These are phyloP conservation scores for Lethocerus indicus DNA, from an alignment of 1,140 invertebrate genomes.

Conservation along the genomic window DNA sequence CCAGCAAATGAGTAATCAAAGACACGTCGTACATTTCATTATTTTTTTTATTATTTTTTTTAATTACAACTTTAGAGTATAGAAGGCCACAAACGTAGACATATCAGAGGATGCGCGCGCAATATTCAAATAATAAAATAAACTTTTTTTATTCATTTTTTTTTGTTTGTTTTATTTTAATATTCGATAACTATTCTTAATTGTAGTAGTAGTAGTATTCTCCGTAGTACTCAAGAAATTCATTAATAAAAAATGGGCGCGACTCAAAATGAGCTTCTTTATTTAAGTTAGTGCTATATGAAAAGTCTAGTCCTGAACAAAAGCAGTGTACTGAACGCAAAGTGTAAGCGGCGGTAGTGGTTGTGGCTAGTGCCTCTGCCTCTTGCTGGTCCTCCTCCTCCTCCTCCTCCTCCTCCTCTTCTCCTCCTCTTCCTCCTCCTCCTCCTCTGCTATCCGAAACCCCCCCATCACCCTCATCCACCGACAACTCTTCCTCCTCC, in stretches of 20 bases:
- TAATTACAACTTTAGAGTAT: slow-evolving; percentile 5
- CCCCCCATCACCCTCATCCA: not conserved
- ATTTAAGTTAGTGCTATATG: slow-evolving; percentile 12
- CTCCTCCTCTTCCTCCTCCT: not conserved
- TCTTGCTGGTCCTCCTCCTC: not conserved
- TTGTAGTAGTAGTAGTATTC: no score
- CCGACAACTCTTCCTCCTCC: not conserved
- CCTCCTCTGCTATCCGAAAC: not conserved
- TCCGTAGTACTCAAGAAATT: no score
- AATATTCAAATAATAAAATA: no score
- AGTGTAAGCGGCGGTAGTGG: not conserved
- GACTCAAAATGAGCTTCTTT: slow-evolving; percentile 6
- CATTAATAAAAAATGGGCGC: slow-evolving; percentile 7
- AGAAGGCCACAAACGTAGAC: slow-evolving; percentile 11
- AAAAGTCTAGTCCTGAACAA: slow-evolving; percentile 13
- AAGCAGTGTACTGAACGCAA: slow-evolving; percentile 4
- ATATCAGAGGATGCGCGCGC: no score
- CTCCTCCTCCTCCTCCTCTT: not conserved
- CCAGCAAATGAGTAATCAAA: slow-evolving; percentile 8
- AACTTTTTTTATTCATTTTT: no score
- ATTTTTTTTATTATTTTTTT: not conserved
- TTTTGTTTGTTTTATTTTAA: no score
- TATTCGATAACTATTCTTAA: no score
- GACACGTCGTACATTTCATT: slow-evolving; percentile 2
- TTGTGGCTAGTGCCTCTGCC: not conserved